Evolutionary conservation across 2,113 vertebrate genomes (phyloP).

Genomic region (Barnardius zonarius): DNA sequence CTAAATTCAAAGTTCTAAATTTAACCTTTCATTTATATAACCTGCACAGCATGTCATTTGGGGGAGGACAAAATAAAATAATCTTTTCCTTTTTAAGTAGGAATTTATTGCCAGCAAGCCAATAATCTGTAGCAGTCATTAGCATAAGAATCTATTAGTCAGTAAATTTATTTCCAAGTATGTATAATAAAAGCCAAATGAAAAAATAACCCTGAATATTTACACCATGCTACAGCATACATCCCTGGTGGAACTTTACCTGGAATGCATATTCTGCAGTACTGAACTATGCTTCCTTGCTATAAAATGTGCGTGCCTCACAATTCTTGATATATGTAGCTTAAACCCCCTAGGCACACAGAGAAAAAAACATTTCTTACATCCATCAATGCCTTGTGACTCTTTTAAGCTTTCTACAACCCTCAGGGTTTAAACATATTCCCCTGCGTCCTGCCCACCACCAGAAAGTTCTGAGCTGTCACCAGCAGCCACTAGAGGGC

Average conservation of each 20-base stretch:
- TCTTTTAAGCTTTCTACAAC: background rate
- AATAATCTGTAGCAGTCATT: background rate
- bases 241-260: background rate
- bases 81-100: background rate
- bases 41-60: background rate
- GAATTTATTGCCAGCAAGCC: background rate
- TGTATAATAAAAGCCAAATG: background rate
- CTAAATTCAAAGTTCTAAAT: background rate
- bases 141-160: background rate
- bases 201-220: background rate
- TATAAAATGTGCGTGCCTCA: background rate
- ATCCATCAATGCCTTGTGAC: background rate
- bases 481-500: background rate
- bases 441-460: fast-evolving
- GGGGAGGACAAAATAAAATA: background rate
- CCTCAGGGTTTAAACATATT: background rate
- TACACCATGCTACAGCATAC: background rate
- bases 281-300: background rate
- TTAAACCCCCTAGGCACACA: background rate
- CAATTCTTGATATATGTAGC: background rate
- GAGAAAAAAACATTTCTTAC: background rate
- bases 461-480: background rate
- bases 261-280: background rate
- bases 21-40: background rate
- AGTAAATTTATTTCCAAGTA: background rate